Evolutionary conservation across 2,797 vertebrate genomes (phyloP).

Genomic region (Megalops cyprinoides): DNA sequence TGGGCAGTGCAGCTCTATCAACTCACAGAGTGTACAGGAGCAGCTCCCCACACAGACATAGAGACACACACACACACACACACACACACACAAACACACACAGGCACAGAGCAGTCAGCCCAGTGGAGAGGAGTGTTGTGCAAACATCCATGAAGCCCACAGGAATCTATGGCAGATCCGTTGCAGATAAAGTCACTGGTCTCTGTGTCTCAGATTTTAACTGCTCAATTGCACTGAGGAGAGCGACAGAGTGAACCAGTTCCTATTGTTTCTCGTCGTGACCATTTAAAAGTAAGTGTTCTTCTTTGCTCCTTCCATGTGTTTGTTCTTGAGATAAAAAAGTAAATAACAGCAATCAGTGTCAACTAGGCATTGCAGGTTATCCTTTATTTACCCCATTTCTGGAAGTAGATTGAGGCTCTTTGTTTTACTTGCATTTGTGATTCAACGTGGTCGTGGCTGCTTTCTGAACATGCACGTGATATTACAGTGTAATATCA

Average conservation of each 20-base stretch:
- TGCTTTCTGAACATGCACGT: no score
- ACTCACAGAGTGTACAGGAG: no score
- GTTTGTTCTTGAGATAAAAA: constrained; percentile 14
- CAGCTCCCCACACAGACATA: background rate
- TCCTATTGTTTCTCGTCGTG: constrained; percentile 9
- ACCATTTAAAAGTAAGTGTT: background rate
- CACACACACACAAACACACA: background rate
- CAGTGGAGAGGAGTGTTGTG: background rate
- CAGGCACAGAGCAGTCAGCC: constrained; percentile 3
- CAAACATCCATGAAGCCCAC: constrained; percentile 12
- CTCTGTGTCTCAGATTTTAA: constrained; percentile 2
- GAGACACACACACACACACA: background rate
- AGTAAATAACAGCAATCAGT: constrained; percentile 17
- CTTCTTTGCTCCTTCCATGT: background rate
- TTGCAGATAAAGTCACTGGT: background rate
- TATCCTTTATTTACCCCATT: background rate
- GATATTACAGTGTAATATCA: no score
- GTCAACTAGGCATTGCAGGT: background rate
- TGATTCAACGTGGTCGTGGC: background rate
- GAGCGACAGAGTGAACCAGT: background rate
- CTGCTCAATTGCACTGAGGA: background rate
- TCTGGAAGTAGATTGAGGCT: background rate
- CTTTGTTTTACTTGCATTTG: background rate
- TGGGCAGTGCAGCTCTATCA: background rate
- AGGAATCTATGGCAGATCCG: constrained; percentile 18